These are phyloP conservation scores for Strix occidentalis DNA, from an alignment of 2,797 vertebrate species.

Conservation along the genomic window DNA sequence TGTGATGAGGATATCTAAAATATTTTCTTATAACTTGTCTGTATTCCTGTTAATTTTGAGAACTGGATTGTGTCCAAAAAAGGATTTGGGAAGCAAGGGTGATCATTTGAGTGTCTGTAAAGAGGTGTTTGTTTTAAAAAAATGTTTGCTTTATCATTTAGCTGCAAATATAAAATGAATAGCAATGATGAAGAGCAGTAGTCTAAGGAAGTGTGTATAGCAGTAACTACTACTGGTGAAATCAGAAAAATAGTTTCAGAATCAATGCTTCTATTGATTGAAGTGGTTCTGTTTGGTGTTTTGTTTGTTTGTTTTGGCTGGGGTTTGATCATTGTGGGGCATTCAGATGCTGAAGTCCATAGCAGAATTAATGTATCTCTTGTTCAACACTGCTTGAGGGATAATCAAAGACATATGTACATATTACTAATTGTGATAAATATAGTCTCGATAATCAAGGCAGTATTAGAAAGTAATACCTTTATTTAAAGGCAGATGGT, in stretches of 20 bases:
- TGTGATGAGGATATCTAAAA: background rate
- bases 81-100: background rate
- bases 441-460: slow-evolving; percentile 16
- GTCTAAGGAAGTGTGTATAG: background rate
- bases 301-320: background rate
- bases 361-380: background rate
- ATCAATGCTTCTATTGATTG: background rate
- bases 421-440: slow-evolving; percentile 11
- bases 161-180: background rate
- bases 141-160: background rate
- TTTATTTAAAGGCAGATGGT: slow-evolving; percentile 47
- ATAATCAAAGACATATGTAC: background rate
- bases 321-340: background rate
- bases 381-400: background rate
- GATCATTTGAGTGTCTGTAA: background rate
- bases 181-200: background rate
- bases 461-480: background rate
- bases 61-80: background rate
- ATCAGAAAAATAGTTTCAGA: background rate
- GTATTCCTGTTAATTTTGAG: background rate
- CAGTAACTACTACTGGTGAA: background rate
- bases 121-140: background rate
- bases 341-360: background rate
- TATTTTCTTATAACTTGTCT: background rate
- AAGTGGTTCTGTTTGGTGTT: background rate